Base-by-base conservation (phyloP, 2,113 vertebrate genomes). In the Nycticebus coucang region DNA sequence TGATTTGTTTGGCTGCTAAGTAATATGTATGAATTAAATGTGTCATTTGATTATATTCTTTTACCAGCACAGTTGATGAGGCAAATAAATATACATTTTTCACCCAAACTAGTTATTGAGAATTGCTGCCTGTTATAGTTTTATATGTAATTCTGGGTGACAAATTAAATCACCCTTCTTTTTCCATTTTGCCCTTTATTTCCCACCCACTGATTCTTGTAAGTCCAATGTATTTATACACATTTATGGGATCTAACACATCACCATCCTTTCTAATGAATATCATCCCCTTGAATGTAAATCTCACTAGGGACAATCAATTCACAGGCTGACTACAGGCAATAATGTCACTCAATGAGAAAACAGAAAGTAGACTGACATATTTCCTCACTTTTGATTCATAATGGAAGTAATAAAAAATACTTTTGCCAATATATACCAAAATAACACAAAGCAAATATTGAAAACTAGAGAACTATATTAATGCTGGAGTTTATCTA, bases 391-490 rank as follows among this genome's bases (percentile, higher is more conserved):
- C 28, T 81, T 72, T 86, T 81, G 35, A 37, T 15, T 79, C n/a
- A 79, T 69, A 86, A 33, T 60, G 19, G 22, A 83, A 83, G 28
- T 45, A 68, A 11, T 89, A 87, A 86, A 87, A 86, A 86, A 74
- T 33, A 41, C 21, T 1, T 64, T 95, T 74, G 59, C 21, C 15
- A 89, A 55, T 15, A 45, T 12, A 50, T 2, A 71, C 57, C n/a
- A 94, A 93, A 92, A 87, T 13, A 91, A 37, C 66, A 83, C 30
- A 88, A n/a, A 89, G 75, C 14, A 92, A 83, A 95, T 60, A 84
- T 1, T 83, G 21, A 91, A 95, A 88, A 19, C 8, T 57, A 7
- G 18, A 50, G 30, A 89, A 37, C 53, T 2, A 35, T 33, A 24
- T 62, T 71, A 41, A 81, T 81, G 22, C 15, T 57, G 2, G 18